Conservation (phyloP, 2,797 vertebrate genomes). For the Acrossocheilus fasciatus region DNA sequence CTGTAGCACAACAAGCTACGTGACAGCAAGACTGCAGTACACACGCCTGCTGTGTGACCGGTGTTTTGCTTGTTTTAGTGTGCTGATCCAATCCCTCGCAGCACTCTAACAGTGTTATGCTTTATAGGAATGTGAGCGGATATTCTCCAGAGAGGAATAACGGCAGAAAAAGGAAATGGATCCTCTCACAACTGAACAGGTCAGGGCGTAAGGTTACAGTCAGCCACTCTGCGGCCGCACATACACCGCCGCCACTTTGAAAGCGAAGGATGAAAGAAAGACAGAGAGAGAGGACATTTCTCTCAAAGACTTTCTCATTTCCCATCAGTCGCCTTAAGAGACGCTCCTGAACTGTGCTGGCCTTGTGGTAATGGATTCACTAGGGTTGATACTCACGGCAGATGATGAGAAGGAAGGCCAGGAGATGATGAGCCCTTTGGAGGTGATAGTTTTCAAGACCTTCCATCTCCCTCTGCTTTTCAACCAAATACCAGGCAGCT, state of each 20-base stretch:
- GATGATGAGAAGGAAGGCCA: conserved; percentile 15
- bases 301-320: conserved; percentile 41
- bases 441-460: conserved; percentile 34
- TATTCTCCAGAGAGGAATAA: conserved; percentile 31
- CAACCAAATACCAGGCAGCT: conserved; percentile 63
- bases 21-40: conserved; percentile 53
- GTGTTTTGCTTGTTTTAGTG: conserved; percentile 51
- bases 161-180: conserved; percentile 34
- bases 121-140: conserved; percentile 24
- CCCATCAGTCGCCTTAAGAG: conserved; percentile 30
- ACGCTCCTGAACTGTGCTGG: conserved; percentile 47
- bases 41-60: conserved; percentile 43
- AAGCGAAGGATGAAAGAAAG: conserved; percentile 47
- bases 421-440: conserved; percentile 40
- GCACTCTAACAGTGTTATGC: conserved; percentile 25
- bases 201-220: conserved; percentile 46
- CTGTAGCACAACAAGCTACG: conserved; percentile 56
- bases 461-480: conserved; percentile 54
- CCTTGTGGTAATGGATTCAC: conserved; percentile 42
- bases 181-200: conserved; percentile 52
- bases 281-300: conserved; percentile 41
- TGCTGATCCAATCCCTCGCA: conserved; percentile 44
- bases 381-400: conserved; percentile 3
- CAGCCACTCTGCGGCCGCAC: conserved; percentile 30
- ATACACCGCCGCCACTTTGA: conserved; percentile 30